A percentile compares a stretch with the other conserved stretches of the same genome.
Evolutionary conservation across 2,113 vertebrate species (phyloP).

Genomic region (Nyctibius bracteatus): DNA sequence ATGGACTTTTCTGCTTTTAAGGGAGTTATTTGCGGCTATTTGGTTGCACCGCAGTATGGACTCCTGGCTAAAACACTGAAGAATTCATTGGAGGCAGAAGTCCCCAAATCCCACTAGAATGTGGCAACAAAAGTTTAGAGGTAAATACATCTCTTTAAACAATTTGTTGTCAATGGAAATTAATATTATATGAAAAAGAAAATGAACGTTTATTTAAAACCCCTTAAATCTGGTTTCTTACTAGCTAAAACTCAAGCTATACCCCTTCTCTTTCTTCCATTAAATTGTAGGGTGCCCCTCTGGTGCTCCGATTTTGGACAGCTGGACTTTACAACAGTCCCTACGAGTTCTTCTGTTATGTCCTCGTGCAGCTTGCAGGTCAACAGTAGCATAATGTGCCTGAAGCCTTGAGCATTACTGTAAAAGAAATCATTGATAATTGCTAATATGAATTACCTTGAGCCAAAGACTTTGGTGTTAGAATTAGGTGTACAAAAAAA

Average conservation of each 20-base stretch:
- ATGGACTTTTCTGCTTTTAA: background rate
- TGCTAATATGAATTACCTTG: background rate
- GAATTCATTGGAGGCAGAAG: background rate
- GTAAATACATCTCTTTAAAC: background rate
- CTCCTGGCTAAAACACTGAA: background rate
- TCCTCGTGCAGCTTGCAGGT: background rate
- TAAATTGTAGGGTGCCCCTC: background rate
- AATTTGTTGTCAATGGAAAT: background rate
- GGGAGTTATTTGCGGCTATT: background rate
- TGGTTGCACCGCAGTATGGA: background rate
- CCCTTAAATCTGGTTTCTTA: background rate
- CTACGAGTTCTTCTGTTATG: rapidly evolving
- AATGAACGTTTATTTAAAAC: background rate
- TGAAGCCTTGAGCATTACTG: background rate
- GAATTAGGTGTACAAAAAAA: background rate
- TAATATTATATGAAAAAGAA: background rate
- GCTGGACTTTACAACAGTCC: background rate
- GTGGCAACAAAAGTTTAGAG: background rate
- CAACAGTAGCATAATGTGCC: background rate
- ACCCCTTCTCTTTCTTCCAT: background rate
- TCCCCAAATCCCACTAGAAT: background rate
- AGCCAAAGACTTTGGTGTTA: background rate
- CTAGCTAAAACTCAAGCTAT: background rate
- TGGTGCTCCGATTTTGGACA: background rate
- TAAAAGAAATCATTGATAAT: background rate